Percentiles rank a stretch among this genome's conserved stretches.
These are phyloP conservation scores for Volucella inanis DNA, from an alignment of 2,888 invertebrate genomes.

Conservation along the genomic window DNA sequence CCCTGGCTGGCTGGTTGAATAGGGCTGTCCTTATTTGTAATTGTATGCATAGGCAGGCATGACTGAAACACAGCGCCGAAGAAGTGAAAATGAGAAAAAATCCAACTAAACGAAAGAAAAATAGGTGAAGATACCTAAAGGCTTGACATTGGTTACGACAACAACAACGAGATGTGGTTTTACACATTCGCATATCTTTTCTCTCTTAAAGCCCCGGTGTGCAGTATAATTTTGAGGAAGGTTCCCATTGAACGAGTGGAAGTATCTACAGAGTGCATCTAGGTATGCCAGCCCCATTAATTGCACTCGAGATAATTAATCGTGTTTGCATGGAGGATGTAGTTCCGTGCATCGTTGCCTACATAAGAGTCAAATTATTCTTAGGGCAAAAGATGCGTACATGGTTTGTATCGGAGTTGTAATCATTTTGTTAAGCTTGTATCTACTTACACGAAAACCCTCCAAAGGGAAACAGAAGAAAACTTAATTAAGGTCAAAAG, in stretches of 20 bases:
- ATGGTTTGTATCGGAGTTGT: neutral
- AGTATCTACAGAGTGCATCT: neutral
- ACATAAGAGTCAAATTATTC: neutral
- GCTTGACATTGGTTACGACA: slow-evolving; percentile 68
- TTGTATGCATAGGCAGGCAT: slow-evolving; percentile 52
- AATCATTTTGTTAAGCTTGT: neutral
- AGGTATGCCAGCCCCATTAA: slow-evolving; percentile 46
- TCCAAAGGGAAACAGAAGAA: neutral
- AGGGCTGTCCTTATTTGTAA: slow-evolving; percentile 37
- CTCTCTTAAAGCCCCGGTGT: slow-evolving; percentile 20
- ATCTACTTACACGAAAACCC: too few relatives aligned
- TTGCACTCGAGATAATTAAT: slow-evolving; percentile 70
- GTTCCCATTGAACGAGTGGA: neutral
- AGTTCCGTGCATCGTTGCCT: slow-evolving; percentile 39
- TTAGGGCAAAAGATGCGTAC: too few relatives aligned
- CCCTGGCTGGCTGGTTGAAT: too few relatives aligned
- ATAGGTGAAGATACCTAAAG: slow-evolving; percentile 61
- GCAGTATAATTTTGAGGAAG: slow-evolving; percentile 17
- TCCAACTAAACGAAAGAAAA: slow-evolving; percentile 13
- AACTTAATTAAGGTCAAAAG: slow-evolving; percentile 41
- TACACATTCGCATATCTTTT: slow-evolving; percentile 28
- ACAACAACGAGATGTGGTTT: slow-evolving; percentile 25
- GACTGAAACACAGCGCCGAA: slow-evolving; percentile 1
- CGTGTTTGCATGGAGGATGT: slow-evolving; percentile 53
- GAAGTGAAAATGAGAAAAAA: neutral